These are phyloP conservation scores for Hycleus phaleratus DNA, from an alignment of 1,140 invertebrate species.

Conservation along the genomic window DNA sequence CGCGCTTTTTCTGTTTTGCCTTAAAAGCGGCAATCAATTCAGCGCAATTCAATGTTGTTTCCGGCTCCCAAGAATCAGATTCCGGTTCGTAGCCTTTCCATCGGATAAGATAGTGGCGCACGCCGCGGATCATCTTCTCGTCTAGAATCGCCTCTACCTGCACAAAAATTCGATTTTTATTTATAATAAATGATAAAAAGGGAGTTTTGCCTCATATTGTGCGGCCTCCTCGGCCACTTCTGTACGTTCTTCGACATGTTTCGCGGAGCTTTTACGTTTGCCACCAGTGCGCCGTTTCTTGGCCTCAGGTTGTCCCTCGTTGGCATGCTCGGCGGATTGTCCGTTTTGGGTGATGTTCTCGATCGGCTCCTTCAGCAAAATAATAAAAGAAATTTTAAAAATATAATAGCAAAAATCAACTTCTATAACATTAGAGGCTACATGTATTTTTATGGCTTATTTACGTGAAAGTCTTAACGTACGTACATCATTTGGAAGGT, in stretches of 20 bases:
- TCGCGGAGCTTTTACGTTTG: conserved; percentile 9
- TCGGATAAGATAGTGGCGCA: conserved; percentile 64
- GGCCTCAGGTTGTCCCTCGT: conserved; percentile 2
- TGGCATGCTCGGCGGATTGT: background rate
- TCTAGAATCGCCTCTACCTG: conserved; percentile 64
- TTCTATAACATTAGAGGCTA: no score
- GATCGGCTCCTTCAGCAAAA: no score
- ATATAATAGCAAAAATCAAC: no score
- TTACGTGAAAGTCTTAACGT: no score
- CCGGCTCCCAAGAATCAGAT: conserved; percentile 74
- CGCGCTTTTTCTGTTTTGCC: conserved; percentile 33
- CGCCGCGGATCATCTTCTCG: conserved; percentile 58
- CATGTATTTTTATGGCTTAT: no score
- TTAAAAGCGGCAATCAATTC: conserved; percentile 59
- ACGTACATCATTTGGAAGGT: no score
- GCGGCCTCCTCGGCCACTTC: conserved; percentile 3
- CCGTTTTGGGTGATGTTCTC: no score
- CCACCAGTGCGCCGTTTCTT: conserved; percentile 9
- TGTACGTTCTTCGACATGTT: background rate
- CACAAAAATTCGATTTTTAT: background rate
- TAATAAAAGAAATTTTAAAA: no score
- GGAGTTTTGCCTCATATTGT: conserved; percentile 1
- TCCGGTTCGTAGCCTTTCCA: conserved; percentile 73
- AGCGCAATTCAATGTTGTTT: conserved; percentile 62
- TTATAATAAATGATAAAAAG: background rate